phyloP scores from a whole-genome alignment of 2,113 vertebrate genomes.

The Speoplatyrhinus poulsoni region DNA sequence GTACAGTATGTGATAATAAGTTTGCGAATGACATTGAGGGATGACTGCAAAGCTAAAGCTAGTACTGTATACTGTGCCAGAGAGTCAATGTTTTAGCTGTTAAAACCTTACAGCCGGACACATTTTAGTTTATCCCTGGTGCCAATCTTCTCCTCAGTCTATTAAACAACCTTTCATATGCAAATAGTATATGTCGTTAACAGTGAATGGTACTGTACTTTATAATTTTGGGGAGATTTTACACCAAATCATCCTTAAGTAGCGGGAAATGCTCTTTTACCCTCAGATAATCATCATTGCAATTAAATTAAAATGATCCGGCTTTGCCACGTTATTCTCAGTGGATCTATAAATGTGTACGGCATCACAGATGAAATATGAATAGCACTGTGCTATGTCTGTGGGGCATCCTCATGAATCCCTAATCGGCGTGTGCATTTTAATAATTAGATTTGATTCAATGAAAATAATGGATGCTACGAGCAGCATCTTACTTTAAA shows the following conservation, averaged over 20 bases:
- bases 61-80: background rate
- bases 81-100: background rate
- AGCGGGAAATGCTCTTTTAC: too few species aligned
- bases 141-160: background rate
- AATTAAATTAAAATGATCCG: too few species aligned
- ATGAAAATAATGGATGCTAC: background rate
- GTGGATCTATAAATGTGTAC: too few species aligned
- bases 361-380: too few species aligned
- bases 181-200: background rate
- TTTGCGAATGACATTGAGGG: background rate
- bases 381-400: too few species aligned
- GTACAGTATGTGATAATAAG: background rate
- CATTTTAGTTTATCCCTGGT: background rate
- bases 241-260: too few species aligned
- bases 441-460: background rate
- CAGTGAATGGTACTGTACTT: too few species aligned
- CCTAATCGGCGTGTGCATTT: background rate
- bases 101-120: background rate
- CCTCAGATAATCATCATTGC: too few species aligned
- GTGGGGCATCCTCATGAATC: too few species aligned
- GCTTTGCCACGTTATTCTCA: too few species aligned
- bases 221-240: too few species aligned
- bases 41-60: conserved; percentile 5
- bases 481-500: conserved; percentile 11
- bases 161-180: conserved; percentile 14